These are phyloP conservation scores for Drosophila melanica DNA, from an alignment of 1,140 invertebrate genomes.

Conservation along the genomic window DNA sequence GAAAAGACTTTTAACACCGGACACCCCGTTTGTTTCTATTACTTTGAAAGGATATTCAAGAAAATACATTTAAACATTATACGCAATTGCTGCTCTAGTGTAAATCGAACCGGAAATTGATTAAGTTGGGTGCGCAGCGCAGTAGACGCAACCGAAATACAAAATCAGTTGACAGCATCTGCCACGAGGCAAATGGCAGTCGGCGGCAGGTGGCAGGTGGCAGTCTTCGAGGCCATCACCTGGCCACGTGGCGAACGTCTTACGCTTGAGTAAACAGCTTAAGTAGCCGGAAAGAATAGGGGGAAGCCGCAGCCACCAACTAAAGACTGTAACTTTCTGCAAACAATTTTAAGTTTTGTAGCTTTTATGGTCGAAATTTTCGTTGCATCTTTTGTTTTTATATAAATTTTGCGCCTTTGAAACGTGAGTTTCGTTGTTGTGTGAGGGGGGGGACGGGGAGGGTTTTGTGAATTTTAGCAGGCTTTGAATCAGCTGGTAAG, in stretches of 20 bases:
- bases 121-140: slow-evolving; percentile 58
- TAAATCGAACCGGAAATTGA: slow-evolving; percentile 71
- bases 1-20: no score
- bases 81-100: slow-evolving; percentile 7
- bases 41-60: not conserved
- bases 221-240: slow-evolving; percentile 26
- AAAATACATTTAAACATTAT: not conserved
- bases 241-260: slow-evolving; percentile 15
- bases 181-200: not conserved
- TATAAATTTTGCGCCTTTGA: slow-evolving; percentile 18
- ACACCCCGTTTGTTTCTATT: no score
- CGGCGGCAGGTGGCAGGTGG: slow-evolving; percentile 9
- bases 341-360: slow-evolving; percentile 47
- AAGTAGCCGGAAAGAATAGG: slow-evolving; percentile 31
- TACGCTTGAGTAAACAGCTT: slow-evolving; percentile 39
- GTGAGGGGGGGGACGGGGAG: slow-evolving; percentile 20
- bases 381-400: slow-evolving; percentile 25
- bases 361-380: slow-evolving; percentile 32
- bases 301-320: not conserved
- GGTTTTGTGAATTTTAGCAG: slow-evolving; percentile 27
- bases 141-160: slow-evolving; percentile 58
- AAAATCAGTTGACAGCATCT: slow-evolving; percentile 51
- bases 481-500: slow-evolving; percentile 11
- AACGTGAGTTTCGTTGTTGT: slow-evolving; percentile 1
- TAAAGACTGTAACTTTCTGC: slow-evolving; percentile 41